phyloP scores from a whole-genome alignment of 2,797 vertebrate genomes.

The Novumbra hubbsi region DNA sequence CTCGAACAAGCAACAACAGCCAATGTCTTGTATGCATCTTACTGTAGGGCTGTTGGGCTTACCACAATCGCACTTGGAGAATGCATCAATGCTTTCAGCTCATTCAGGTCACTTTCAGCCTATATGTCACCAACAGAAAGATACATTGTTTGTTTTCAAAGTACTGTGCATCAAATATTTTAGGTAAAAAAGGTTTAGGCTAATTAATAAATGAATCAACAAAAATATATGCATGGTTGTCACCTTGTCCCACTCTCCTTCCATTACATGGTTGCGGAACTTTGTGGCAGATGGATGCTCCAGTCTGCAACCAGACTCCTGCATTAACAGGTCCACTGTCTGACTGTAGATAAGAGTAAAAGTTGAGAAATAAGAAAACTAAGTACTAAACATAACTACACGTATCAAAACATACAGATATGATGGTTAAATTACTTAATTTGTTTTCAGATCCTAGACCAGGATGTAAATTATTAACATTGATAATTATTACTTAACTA shows the following conservation, averaged over 20 bases:
- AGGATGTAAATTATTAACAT: not conserved
- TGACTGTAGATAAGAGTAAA: conserved; percentile 76
- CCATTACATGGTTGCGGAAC: conserved; percentile 97
- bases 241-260: conserved; percentile 99
- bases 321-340: conserved; percentile 98
- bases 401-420: not conserved
- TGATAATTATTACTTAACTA: not conserved
- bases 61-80: conserved; percentile 96
- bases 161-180: not conserved
- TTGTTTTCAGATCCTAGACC: not conserved
- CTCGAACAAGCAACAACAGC: not conserved
- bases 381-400: not conserved
- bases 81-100: conserved; percentile 96
- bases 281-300: conserved; percentile 97
- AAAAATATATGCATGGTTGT: not conserved
- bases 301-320: conserved; percentile 97
- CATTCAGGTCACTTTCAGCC: conserved; percentile 98
- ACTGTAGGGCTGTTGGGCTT: conserved; percentile 24
- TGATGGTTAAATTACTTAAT: not conserved
- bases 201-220: not conserved
- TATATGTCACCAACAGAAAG: conserved; percentile 50
- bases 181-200: not conserved
- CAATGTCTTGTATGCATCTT: not conserved
- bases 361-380: not conserved
- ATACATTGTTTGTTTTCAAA: not conserved